A percentile compares a stretch with the other conserved stretches of the same genome.
Conservation (phyloP, 2,888 invertebrate genomes). For the Druceiella hillmani region DNA sequence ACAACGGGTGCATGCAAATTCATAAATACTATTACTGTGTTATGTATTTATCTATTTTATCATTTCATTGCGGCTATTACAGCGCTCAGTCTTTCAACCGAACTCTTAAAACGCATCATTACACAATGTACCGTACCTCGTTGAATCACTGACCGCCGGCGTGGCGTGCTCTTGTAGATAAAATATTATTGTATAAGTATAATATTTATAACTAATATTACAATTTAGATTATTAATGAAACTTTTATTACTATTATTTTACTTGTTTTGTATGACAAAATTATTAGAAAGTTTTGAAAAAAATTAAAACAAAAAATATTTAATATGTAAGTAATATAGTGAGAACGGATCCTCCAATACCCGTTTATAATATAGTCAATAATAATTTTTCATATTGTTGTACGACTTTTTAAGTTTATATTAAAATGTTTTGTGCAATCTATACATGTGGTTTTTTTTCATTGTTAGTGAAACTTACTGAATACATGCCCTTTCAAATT, state of each 20-base stretch:
- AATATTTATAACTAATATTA: constrained; percentile 42
- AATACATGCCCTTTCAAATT: too few species aligned
- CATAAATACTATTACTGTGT: constrained; percentile 48
- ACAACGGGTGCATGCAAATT: constrained; percentile 53
- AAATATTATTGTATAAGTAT: constrained; percentile 52
- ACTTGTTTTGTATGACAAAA: constrained; percentile 49
- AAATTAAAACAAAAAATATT: constrained; percentile 54
- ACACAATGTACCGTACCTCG: too few species aligned
- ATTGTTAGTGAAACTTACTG: too few species aligned
- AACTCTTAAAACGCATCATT: too few species aligned
- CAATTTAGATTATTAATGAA: constrained; percentile 46
- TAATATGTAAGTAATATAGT: constrained; percentile 62
- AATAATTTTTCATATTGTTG: constrained; percentile 81
- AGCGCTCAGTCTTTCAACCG: constrained; percentile 48
- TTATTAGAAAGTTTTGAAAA: constrained; percentile 53
- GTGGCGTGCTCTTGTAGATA: constrained; percentile 56
- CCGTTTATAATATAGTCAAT: constrained; percentile 71
- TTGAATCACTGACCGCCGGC: too few species aligned
- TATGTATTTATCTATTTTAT: constrained; percentile 54
- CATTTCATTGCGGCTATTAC: constrained; percentile 46
- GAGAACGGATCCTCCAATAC: constrained; percentile 63
- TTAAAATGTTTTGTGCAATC: constrained; percentile 81
- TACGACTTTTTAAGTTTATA: constrained; percentile 83
- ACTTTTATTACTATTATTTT: constrained; percentile 52
- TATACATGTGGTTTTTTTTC: constrained; percentile 35